phyloP scores from a whole-genome alignment of 1,140 invertebrate species.

The Agrypnia vestita region DNA sequence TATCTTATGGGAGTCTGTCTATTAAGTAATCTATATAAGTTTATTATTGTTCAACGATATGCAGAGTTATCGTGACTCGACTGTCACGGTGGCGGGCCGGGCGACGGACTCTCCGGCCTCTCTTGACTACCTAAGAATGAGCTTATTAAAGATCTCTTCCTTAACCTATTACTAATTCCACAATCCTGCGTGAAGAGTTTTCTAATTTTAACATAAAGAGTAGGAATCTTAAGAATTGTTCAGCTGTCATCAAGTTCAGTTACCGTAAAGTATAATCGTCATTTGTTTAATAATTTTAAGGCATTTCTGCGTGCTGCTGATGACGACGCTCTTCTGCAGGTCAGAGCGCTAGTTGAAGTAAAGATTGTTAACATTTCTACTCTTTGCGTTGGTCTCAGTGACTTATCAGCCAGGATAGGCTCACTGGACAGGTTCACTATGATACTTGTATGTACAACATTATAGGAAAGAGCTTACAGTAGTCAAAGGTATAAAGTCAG shows the following conservation, averaged over 20 bases:
- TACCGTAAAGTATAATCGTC: too few species aligned
- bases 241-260: too few species aligned
- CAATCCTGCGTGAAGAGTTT: background rate
- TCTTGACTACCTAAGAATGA: conserved; percentile 11
- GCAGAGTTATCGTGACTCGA: conserved; percentile 55
- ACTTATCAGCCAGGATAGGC: too few species aligned
- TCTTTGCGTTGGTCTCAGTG: too few species aligned
- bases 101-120: background rate
- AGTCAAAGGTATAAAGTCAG: conserved; percentile 53
- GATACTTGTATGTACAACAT: background rate
- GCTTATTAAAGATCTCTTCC: background rate
- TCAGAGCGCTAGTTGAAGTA: background rate
- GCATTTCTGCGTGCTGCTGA: background rate
- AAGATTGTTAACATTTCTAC: too few species aligned
- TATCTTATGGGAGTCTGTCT: conserved; percentile 31
- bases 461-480: conserved; percentile 14
- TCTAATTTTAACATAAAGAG: too few species aligned
- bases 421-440: background rate
- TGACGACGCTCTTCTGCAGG: background rate
- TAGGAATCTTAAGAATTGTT: too few species aligned
- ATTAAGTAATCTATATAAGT: conserved; percentile 48
- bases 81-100: background rate
- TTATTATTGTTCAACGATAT: conserved; percentile 62
- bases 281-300: too few species aligned
- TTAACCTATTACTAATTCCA: conserved; percentile 15